Conservation (phyloP, 2,888 invertebrate species). For the Orchesellides sinensis region DNA sequence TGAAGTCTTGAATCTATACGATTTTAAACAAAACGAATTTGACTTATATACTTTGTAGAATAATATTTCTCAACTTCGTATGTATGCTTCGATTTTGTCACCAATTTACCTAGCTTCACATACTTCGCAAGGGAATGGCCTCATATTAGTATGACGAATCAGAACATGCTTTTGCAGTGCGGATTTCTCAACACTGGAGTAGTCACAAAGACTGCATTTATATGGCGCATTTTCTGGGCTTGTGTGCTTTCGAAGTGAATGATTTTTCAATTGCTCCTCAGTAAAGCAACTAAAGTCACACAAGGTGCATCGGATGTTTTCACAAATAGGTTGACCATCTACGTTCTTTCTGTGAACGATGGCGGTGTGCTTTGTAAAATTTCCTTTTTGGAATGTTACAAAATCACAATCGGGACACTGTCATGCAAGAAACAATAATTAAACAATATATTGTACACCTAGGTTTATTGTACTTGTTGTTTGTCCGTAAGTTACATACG, state of each 20-base stretch:
- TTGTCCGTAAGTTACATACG: too few species aligned
- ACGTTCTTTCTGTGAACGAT: constrained; percentile 73
- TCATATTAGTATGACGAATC: constrained; percentile 74
- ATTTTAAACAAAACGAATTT: too few species aligned
- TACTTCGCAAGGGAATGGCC: constrained; percentile 73
- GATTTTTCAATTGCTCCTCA: constrained; percentile 75
- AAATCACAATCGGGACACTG: constrained; percentile 74
- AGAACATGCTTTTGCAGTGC: constrained; percentile 75
- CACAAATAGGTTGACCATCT: constrained; percentile 70
- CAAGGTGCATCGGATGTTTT: constrained; percentile 65
- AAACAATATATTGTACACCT: too few species aligned
- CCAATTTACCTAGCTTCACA: constrained; percentile 72
- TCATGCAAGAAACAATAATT: background rate
- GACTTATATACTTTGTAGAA: too few species aligned
- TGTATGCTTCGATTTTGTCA: background rate
- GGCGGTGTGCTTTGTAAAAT: constrained; percentile 74
- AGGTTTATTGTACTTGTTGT: too few species aligned
- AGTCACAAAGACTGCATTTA: constrained; percentile 74
- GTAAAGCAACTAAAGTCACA: constrained; percentile 74
- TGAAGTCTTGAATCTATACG: constrained; percentile 72
- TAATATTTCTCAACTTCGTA: too few species aligned
- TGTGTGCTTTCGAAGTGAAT: constrained; percentile 73
- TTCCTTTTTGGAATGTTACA: constrained; percentile 74
- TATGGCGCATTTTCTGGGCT: constrained; percentile 55
- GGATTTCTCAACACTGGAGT: constrained; percentile 75